Evolutionary conservation across 2,888 invertebrate genomes (phyloP).

Genomic region (Tenthredo notha): DNA sequence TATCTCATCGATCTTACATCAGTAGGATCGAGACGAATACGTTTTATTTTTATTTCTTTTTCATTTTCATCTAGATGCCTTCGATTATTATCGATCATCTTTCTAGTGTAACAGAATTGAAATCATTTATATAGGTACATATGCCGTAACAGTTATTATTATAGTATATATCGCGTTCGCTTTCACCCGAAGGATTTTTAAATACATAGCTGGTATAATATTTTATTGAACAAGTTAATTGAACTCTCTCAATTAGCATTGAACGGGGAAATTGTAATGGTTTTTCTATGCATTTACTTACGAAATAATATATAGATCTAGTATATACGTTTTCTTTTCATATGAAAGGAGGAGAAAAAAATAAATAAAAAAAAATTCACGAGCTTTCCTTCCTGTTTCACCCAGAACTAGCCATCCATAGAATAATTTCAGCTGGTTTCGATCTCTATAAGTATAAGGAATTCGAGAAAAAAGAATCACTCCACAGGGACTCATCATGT

Average conservation of each 20-base stretch:
- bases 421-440: neutral
- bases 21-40: neutral
- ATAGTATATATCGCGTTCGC: constrained; percentile 36
- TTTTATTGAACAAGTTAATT: constrained; percentile 3
- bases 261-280: neutral
- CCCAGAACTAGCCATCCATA: constrained; percentile 25
- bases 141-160: constrained; percentile 8
- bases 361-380: constrained; percentile 31
- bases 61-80: neutral
- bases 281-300: neutral
- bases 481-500: neutral
- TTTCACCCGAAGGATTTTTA: constrained; percentile 30
- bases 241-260: constrained; percentile 30
- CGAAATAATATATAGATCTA: neutral
- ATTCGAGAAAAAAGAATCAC: neutral
- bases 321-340: neutral
- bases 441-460: neutral
- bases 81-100: neutral
- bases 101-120: neutral
- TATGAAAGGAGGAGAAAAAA: neutral
- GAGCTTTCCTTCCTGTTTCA: constrained; percentile 41
- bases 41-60: neutral
- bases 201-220: constrained; percentile 5
- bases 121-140: neutral
- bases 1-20: too few species aligned